Conservation (phyloP, 2,888 invertebrate species). For the Scaptomyza reducta region DNA sequence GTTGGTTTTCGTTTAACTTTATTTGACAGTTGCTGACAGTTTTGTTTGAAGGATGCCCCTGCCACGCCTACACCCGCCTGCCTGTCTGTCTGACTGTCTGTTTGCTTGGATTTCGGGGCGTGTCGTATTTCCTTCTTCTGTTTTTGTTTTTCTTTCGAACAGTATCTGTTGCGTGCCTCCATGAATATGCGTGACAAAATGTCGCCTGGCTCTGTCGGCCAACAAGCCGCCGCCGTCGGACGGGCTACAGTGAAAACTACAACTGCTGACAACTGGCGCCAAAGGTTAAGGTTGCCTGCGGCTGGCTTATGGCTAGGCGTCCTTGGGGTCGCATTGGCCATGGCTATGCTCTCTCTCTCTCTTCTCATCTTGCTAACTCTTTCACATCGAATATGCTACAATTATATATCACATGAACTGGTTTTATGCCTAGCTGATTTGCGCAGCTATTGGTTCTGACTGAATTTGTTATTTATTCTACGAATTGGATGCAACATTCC, state of each 20-base stretch:
- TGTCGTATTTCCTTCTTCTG: not conserved
- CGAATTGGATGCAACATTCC: no score
- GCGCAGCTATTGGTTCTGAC: no score
- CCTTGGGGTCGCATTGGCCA: constrained; percentile 7
- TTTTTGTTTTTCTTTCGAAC: constrained; percentile 2
- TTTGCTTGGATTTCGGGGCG: constrained; percentile 15
- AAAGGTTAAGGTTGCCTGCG: constrained; percentile 10
- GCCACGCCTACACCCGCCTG: constrained; percentile 21
- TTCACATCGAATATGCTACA: no score
- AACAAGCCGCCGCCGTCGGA: not conserved
- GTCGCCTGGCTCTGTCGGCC: constrained; percentile 31
- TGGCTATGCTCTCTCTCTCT: no score
- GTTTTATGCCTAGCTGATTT: no score
- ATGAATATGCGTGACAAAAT: constrained; percentile 58
- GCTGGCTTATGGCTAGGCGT: not conserved
- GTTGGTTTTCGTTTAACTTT: constrained; percentile 75
- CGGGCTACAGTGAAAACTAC: not conserved
- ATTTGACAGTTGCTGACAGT: constrained; percentile 79
- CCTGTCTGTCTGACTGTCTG: constrained; percentile 32
- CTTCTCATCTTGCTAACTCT: no score
- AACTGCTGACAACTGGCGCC: constrained; percentile 23
- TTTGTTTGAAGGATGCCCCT: constrained; percentile 70
- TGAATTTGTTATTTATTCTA: no score
- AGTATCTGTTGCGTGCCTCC: constrained; percentile 58
- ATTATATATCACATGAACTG: no score